phyloP scores from a whole-genome alignment of 2,888 invertebrate species.

The Idaea biselata region DNA sequence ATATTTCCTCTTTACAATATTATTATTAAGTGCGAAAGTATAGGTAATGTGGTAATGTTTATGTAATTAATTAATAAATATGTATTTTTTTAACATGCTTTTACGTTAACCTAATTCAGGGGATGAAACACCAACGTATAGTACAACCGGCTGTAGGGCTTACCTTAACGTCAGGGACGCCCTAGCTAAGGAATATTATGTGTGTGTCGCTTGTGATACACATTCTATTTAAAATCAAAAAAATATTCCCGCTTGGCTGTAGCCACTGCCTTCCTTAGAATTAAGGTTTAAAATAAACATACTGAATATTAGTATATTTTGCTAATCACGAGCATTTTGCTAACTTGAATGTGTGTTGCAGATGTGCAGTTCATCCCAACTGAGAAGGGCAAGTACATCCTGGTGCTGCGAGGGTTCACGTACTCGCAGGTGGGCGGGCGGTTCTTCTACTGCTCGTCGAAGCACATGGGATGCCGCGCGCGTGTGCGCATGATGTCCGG shows the following conservation, averaged over 20 bases:
- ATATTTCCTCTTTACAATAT: no score
- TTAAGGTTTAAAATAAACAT: not conserved
- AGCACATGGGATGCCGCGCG: slow-evolving; percentile 73
- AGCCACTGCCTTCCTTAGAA: not conserved
- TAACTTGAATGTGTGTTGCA: slow-evolving; percentile 49
- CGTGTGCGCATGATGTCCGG: slow-evolving; percentile 64
- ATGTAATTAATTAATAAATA: no score
- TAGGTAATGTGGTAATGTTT: no score
- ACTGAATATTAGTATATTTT: not conserved
- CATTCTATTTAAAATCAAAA: no score
- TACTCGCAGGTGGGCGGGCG: slow-evolving; percentile 76
- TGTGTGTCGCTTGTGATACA: no score
- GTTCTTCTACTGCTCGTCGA: slow-evolving; percentile 75
- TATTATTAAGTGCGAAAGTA: no score
- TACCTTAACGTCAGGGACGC: no score
- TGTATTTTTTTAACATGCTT: no score
- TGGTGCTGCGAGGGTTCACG: slow-evolving; percentile 71
- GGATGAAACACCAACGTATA: no score
- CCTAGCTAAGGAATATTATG: no score
- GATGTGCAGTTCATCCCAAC: slow-evolving; percentile 77
- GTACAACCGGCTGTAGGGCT: no score
- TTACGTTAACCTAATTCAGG: no score
- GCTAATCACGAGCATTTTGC: slow-evolving; percentile 21
- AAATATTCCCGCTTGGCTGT: not conserved
- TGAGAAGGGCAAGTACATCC: slow-evolving; percentile 73